These are phyloP conservation scores for Bombus haemorrhoidalis DNA, from an alignment of 1,140 invertebrate genomes.

Conservation along the genomic window DNA sequence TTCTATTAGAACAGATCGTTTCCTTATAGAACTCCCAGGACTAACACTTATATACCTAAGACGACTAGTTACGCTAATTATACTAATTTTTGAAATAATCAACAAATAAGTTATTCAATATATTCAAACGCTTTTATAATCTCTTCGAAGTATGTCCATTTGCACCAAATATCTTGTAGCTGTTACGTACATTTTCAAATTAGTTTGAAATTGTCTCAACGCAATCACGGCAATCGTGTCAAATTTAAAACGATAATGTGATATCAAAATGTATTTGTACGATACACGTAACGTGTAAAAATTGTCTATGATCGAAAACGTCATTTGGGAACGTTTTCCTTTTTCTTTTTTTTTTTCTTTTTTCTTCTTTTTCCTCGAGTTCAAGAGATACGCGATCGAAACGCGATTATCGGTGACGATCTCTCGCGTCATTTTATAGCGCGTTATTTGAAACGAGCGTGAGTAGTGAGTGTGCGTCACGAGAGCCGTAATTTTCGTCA, in stretches of 20 bases:
- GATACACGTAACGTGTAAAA: not conserved
- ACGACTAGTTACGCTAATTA: too few relatives aligned
- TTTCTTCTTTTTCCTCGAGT: not conserved
- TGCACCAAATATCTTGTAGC: not conserved
- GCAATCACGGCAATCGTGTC: too few relatives aligned
- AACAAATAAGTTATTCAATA: too few relatives aligned
- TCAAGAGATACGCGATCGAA: conserved; percentile 18
- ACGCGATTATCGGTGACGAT: not conserved
- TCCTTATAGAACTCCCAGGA: too few relatives aligned
- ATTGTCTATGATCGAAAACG: not conserved
- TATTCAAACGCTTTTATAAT: too few relatives aligned
- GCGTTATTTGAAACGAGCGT: not conserved
- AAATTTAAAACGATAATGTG: too few relatives aligned
- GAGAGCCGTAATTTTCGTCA: conserved; percentile 56
- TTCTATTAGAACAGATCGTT: too few relatives aligned
- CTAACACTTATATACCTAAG: too few relatives aligned
- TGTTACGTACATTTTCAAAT: not conserved
- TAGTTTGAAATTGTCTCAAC: not conserved
- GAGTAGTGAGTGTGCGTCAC: not conserved
- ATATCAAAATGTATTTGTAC: too few relatives aligned
- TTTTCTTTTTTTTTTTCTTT: not conserved
- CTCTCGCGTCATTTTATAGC: not conserved
- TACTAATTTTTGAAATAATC: too few relatives aligned
- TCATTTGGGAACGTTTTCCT: not conserved
- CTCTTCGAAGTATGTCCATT: too few relatives aligned